Conservation (phyloP, 2,888 invertebrate genomes). For the Neoaliturus tenellus region DNA sequence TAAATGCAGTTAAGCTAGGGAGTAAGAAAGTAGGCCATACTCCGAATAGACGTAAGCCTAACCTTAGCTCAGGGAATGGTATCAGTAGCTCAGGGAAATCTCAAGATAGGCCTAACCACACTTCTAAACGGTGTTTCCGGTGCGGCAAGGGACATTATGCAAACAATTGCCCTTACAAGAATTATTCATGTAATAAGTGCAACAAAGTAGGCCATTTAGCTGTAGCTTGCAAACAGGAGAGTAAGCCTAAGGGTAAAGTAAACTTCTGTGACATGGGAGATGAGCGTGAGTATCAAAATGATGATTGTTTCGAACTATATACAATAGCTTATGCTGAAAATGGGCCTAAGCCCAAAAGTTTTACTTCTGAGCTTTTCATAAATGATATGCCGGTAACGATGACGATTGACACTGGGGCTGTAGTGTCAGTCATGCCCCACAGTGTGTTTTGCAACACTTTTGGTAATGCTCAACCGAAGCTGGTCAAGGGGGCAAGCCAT, state of each 20-base stretch:
- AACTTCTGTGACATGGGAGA: background rate
- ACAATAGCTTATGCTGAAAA: background rate
- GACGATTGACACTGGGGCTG: conserved; percentile 5
- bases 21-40: background rate
- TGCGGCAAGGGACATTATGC: background rate
- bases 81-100: background rate
- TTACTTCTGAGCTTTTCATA: background rate
- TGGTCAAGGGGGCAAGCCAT: no score
- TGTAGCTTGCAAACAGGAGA: background rate
- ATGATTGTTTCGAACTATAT: background rate
- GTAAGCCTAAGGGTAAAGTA: conserved; percentile 1
- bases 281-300: background rate
- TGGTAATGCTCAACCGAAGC: background rate
- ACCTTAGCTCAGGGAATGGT: background rate
- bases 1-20: background rate
- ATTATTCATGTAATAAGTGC: background rate
- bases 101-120: background rate
- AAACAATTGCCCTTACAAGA: background rate
- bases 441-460: background rate
- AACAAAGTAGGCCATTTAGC: background rate
- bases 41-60: background rate
- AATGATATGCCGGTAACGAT: background rate
- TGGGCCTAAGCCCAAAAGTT: conserved; percentile 1
- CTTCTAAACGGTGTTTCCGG: background rate
- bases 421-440: conserved; percentile 5